Evolutionary conservation across 2,797 vertebrate species (phyloP), one percentile per base, ranked within the genome.

Genomic region (Sebastes nivosus): DNA sequence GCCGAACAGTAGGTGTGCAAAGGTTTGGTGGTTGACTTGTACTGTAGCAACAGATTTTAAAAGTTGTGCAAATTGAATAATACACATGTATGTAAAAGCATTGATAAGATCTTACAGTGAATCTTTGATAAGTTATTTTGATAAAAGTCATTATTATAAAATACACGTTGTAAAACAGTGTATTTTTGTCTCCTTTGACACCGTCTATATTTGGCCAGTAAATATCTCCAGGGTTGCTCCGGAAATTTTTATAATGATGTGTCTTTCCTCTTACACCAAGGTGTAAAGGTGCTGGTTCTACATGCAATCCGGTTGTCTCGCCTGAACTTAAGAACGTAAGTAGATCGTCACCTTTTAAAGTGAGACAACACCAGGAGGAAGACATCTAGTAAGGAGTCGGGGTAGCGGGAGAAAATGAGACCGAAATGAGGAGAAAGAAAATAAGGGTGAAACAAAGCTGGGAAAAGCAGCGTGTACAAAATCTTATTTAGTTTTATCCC

Each of bases 401-500:
- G 58, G 11, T 7, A 52, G 34, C 6, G 11, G 46, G 18, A 61
- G 36, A 64, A 24, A 67, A 50, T 54, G 71, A 76, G 27, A 18
- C n/a, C 22, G 13, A 29, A 50, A 18, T 24, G 22, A 58, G 27
- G 30, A 67, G 36, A 57, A 13, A 55, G 20, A 60, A 50, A 79
- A 66, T 10, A 59, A 18, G 20, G 22, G 60, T 38, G 61, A 75
- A 29, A 58, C 36, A 72, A 76, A 80, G 57, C 76, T 24, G 27
- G 20, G 66, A 74, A 73, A 75, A 6, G 8, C 50, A 25, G 34
- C 9, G 24, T 64, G 59, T 46, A 54, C 24, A 38, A 36, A 16
- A 75, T 63, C 60, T 75, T 75, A 52, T 75, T 80, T 76, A 24
- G 71, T 61, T 76, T 74, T 70, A 64, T 78, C 52, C 72, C 58